Percentiles rank a stretch among this genome's conserved stretches.
Conservation (phyloP, 2,888 invertebrate species). For the Trachelus troglodyta region DNA sequence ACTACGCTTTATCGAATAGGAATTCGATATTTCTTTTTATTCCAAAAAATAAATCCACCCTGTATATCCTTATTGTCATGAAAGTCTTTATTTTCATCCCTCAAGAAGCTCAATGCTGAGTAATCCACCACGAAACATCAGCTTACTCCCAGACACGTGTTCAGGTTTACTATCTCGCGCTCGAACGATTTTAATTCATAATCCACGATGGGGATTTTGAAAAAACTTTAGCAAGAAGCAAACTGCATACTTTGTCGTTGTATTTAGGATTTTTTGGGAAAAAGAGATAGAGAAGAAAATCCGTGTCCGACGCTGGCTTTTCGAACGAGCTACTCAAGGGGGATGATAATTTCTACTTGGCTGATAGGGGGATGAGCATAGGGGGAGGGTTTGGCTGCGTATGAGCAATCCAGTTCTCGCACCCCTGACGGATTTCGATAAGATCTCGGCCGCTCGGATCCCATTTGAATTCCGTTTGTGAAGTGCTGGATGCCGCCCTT, state of each 20-base stretch:
- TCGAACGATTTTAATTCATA: constrained; percentile 28
- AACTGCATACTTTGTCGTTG: background rate
- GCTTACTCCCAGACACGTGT: constrained; percentile 37
- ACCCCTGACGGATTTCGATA: constrained; percentile 56
- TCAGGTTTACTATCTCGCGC: background rate
- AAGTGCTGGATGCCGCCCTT: constrained; percentile 38
- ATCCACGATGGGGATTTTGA: background rate
- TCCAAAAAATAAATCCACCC: background rate
- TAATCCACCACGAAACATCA: constrained; percentile 36
- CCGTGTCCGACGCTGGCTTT: constrained; percentile 13
- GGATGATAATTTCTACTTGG: constrained; percentile 5
- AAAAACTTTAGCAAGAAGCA: background rate
- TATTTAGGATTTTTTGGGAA: background rate
- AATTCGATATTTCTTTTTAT: background rate
- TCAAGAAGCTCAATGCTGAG: background rate
- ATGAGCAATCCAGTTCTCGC: constrained; percentile 57
- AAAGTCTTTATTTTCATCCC: background rate
- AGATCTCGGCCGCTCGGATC: constrained; percentile 50
- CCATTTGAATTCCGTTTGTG: constrained; percentile 56
- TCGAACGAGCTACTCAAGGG: constrained; percentile 4
- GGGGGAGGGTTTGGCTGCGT: constrained; percentile 40
- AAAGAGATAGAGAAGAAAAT: constrained; percentile 29
- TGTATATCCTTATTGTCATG: background rate
- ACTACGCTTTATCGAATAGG: background rate
- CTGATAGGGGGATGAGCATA: constrained; percentile 26